Base-by-base conservation (phyloP, 2,797 vertebrate genomes). In the Typhlichthys eigenmanni region DNA sequence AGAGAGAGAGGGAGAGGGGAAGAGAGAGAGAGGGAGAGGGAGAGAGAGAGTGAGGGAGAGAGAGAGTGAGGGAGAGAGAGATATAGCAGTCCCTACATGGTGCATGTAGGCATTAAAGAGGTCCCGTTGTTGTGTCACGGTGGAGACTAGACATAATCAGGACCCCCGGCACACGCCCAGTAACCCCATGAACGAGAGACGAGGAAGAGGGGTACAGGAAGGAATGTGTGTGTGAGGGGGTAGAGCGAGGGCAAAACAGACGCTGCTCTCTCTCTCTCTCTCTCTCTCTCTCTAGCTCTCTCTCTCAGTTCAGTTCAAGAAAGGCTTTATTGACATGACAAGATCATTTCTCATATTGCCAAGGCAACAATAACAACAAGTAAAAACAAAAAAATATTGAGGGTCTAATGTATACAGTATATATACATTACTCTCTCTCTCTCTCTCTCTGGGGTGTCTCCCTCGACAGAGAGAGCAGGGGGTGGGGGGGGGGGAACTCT, bases 81-180 rank as follows among this genome's bases (percentile, higher is more conserved):
- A 10, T 7, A 17, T 24, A 53, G 12, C 49, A 5, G 47, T 56
- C 1, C 94, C 91, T 94, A 95, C 94, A 94, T 95, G 93, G 83
- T 93, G 93, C 93, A 94, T 93, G 91, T 87, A 93, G 87, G 93
- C 93, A 87, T 90, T 94, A 92, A 93, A 90, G 79, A 91, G 88
- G 87, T 92, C 91, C 94, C 94, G 94, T 94, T 94, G 89, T 88
- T 92, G 75, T 55, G 80, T 90, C 93, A 95, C 94, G 88, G 75
- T 32, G 81, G 85, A 89, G 79, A 75, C 54, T 58, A 85, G 85
- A 92, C 94, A 95, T 94, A 87, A 24, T 90, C 91, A 88, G 69
- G 87, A 79, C 68, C 49, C 50, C 79, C 60, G 34, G 76, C 77
- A 77, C 62, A 49, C 52, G 83, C 73, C 84, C 69, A 53, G 61